Evolutionary conservation across 2,113 vertebrate genomes (phyloP), one percentile per base, ranked within the genome.

Genomic region (Amia ocellicauda): DNA sequence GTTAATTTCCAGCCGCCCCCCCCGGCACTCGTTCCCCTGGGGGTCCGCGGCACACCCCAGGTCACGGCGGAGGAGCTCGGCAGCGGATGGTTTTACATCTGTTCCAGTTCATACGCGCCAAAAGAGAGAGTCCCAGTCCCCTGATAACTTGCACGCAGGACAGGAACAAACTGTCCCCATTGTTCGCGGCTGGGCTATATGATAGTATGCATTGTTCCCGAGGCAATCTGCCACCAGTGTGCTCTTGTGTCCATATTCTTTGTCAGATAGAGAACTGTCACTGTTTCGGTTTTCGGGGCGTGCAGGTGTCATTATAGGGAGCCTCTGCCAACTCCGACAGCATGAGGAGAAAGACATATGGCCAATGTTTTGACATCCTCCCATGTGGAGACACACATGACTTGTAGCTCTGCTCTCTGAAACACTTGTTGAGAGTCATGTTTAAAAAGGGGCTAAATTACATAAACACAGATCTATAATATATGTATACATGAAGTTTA

Each of bases 31-130:
- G 58, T 68, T 83, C 79, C 77, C 68, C 78, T 28, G 78, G 86
- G 80, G 78, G 84, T 82, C 82, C 56, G 77, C 66, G 79, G 79
- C 83, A 87, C 82, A 83, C 86, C 82, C 75, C 74, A 83, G 91
- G 91, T 93, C 88, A 91, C 79, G 77, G 87, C 87, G 82, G 83
- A 74, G 61, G 86, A 80, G 76, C 78, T 63, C 72, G 70, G 77
- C 75, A 76, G 78, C 79, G 80, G 85, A 86, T 87, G 84, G 84
- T 88, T 83, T 88, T 90, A 86, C 90, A 93, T 94, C 90, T 92
- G 88, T 88, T 91, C 86, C 78, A 68, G 83, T 73, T 83, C 78
- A 70, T 82, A 84, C 81, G 75, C 83, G 87, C 82, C 77, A 68
- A 86, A 73, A 82, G 70, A 71, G 81, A 78, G 77, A 80, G 68